Evolutionary conservation across 2,888 invertebrate species (phyloP), one percentile per base, ranked within the genome.

Genomic region (Gnatocerus cornutus): DNA sequence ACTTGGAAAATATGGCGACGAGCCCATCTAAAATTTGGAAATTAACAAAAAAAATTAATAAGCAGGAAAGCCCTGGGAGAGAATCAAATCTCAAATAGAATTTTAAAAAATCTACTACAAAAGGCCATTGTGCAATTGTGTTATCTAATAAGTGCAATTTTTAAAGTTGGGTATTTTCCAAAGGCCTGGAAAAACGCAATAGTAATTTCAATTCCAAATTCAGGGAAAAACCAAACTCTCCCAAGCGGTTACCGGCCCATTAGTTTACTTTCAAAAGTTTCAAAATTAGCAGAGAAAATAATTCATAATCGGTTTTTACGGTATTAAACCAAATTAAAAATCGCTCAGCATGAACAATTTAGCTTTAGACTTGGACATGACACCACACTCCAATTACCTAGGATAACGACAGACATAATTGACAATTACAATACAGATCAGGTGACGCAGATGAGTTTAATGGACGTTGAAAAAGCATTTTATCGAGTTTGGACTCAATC

Each of bases 201-300:
- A 12, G 55, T 73, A 16, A 63, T 73, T 8, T 67, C 72, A 0
- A 67, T 75, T 1, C 64, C 45, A 1, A 74, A 74, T 71, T 70
- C 68, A 1, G 68, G 65, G 0, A 74, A 72, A 66, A 3, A 62
- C 53, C 33, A 7, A 8, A 39, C 52, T 13, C 1, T 45, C 13
- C 68, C 73, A 1, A 43, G 70, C 43, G 77, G 65, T 50, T 76
- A 75, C 53, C 16, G 76, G 9, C 76, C 76, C 0, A 77, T 75
- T 1, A 74, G 72, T 46, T 58, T 75, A 2, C 55, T 75, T 0
- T 46, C 14, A 10, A 46, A 63, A 1, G 21, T 75, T 8, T 61
- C 72, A 21, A 77, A 79, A 59, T 12, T 77, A 4, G 50, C 74
- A 3, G 78, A 81, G 67, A 73, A 63, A 64, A 52, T 77, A 9